A percentile compares a stretch with the other conserved stretches of the same genome.
These are phyloP conservation scores for Phengaris arion DNA, from an alignment of 2,888 invertebrate species.

Conservation along the genomic window DNA sequence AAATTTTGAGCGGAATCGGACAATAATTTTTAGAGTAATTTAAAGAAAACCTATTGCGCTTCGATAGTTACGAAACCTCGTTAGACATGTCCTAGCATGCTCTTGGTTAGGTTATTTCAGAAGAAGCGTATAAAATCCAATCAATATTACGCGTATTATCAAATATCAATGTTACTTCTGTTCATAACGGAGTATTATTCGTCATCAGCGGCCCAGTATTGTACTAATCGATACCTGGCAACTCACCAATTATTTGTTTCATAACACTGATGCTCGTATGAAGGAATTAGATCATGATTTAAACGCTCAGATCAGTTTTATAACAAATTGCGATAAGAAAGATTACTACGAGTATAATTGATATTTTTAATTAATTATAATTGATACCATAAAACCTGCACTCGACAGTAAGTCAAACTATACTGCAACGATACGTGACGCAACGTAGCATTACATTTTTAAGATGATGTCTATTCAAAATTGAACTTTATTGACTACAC, in stretches of 20 bases:
- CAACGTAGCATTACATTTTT: too few relatives aligned
- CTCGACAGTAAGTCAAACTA: too few relatives aligned
- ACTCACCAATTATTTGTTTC: conserved; percentile 14
- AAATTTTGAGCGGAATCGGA: too few relatives aligned
- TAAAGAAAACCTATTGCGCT: too few relatives aligned
- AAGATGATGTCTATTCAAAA: too few relatives aligned
- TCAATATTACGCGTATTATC: conserved; percentile 4
- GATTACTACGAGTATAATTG: neutral
- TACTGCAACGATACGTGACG: too few relatives aligned
- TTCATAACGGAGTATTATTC: conserved; percentile 1
- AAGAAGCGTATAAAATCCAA: neutral
- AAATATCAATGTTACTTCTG: conserved; percentile 7
- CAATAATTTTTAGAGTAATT: too few relatives aligned
- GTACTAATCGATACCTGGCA: conserved; percentile 19
- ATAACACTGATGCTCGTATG: conserved; percentile 13
- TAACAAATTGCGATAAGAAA: conserved; percentile 5
- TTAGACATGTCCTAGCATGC: too few relatives aligned
- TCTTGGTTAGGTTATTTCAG: too few relatives aligned
- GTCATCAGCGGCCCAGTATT: conserved; percentile 17
- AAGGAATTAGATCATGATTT: conserved; percentile 15
- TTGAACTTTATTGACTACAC: too few relatives aligned
- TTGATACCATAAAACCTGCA: too few relatives aligned
- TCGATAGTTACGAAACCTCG: too few relatives aligned
- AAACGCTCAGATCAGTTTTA: neutral
- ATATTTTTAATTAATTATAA: neutral